A percentile compares a stretch with the other conserved stretches of the same genome.
phyloP scores from a whole-genome alignment of 1,140 invertebrate species.

The Neocloeon triangulifer region DNA sequence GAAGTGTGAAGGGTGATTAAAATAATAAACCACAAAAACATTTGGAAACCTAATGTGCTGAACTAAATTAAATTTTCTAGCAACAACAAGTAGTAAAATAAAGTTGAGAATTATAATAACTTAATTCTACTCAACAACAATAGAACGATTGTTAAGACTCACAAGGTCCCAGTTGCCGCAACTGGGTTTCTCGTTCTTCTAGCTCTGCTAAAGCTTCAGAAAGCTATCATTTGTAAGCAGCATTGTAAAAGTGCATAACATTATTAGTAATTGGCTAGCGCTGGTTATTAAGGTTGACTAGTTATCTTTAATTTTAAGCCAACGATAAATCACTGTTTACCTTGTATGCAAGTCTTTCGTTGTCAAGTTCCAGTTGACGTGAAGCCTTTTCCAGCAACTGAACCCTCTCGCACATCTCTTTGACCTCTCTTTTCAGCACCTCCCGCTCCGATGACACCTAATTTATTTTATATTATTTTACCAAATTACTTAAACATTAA shows the following conservation, averaged over 20 bases:
- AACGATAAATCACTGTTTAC: no score
- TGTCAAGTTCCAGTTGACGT: conserved; percentile 15
- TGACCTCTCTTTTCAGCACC: conserved; percentile 13
- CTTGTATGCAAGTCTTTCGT: conserved; percentile 17
- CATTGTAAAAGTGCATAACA: not conserved
- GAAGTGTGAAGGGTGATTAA: no score
- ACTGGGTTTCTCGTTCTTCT: conserved; percentile 15
- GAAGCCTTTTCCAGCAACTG: conserved; percentile 14
- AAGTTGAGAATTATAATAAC: not conserved
- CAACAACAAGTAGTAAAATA: not conserved
- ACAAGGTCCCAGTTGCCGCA: conserved; percentile 11
- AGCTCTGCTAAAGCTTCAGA: conserved; percentile 16
- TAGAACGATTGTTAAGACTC: conserved; percentile 4
- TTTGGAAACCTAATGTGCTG: no score
- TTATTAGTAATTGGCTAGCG: not conserved
- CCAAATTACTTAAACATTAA: not conserved
- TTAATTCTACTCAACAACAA: not conserved
- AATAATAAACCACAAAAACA: no score
- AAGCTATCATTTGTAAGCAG: conserved; percentile 12
- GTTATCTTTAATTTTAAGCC: no score
- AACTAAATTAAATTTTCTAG: not conserved
- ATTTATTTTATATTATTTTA: not conserved
- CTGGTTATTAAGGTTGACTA: no score
- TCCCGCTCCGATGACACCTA: conserved; percentile 17
- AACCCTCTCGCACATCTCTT: conserved; percentile 14